These are phyloP conservation scores for Protula sp. DNA, from an alignment of 2,888 invertebrate genomes.

Conservation along the genomic window DNA sequence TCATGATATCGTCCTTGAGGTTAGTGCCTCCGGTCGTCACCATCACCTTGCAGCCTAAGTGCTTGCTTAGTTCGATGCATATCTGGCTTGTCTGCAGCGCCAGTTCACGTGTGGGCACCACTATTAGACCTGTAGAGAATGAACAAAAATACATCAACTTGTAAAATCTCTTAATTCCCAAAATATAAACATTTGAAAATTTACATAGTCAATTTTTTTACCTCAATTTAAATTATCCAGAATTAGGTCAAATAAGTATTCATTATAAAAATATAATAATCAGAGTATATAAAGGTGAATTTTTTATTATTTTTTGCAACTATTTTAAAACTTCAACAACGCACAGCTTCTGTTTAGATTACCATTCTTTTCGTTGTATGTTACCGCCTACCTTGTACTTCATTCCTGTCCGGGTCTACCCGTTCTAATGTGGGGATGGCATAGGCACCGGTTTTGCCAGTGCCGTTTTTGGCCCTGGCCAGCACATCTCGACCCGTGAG, in stretches of 20 bases:
- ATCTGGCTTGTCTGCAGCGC: slow-evolving; percentile 99
- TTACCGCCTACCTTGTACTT: slow-evolving; percentile 78
- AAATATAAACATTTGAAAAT: no score
- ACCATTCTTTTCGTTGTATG: no score
- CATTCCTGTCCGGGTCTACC: slow-evolving; percentile 70
- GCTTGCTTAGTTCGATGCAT: slow-evolving; percentile 96
- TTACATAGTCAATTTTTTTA: no score
- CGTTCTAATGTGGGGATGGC: slow-evolving; percentile 97
- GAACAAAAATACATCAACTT: slow-evolving; percentile 1
- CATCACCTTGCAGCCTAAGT: slow-evolving; percentile 96
- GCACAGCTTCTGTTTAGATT: no score
- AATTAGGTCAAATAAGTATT: no score
- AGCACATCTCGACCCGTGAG: slow-evolving; percentile 95
- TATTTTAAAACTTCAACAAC: no score
- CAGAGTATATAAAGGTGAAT: no score
- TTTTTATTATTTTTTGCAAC: no score
- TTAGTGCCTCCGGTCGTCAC: slow-evolving; percentile 97
- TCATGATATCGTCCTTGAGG: slow-evolving; percentile 94
- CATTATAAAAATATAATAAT: no score
- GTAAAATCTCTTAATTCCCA: no score
- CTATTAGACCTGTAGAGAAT: slow-evolving; percentile 69
- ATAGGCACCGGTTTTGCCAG: slow-evolving; percentile 99
- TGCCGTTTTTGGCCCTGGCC: slow-evolving; percentile 98
- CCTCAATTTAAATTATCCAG: no score
- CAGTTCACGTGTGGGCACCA: slow-evolving; percentile 96